Base-by-base conservation (phyloP, 2,888 invertebrate species). In the Psylliodes chrysocephalus region DNA sequence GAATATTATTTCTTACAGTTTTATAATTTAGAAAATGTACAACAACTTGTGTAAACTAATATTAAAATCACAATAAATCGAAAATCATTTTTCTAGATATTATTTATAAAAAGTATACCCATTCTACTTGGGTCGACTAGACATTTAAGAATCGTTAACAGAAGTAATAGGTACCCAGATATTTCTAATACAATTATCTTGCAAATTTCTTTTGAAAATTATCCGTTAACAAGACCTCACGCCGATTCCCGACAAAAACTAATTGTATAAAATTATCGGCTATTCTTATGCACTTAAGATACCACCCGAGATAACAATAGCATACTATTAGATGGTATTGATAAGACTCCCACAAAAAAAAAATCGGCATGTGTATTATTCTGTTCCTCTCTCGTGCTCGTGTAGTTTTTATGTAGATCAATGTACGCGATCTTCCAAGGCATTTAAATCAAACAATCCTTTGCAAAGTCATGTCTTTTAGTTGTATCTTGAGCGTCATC, bases 371-470 rank as follows among this genome's bases (percentile, higher is more conserved):
- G 57, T 35, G 57, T 49, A 57, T 59, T 59, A 35, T 59, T 59
- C 49, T 40, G 59, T 57, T 19, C 38, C 22, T 49, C 19, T 35
- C 47, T 57, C 57, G 47, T 57, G 57, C 49, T 49, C 59, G 25
- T 51, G 59, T 59, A 40, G 49, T 59, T 51, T 49, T 49, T 51
- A 22, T 18, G 38, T 10, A 57, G 57, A 57, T 57, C 57, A 47
- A 57, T 47, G 57, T 57, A 47, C 47, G 59, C 59, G 49, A 59
- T 59, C 59, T 38, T 49, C 28, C 22, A 38, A 59, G 28, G 40
- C 59, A 59, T 59, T 59, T 59, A 59, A 59, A 59, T 59, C 59
- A 59, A 59, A 59, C 49, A 59, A 59, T 59, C 51, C 59, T 59
- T 49, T 59, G 28, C 59, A 59, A 59, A 59, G 59, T 59, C 59